These are phyloP conservation scores for Myocastor coypus DNA, from an alignment of 2,113 vertebrate genomes.

Conservation along the genomic window DNA sequence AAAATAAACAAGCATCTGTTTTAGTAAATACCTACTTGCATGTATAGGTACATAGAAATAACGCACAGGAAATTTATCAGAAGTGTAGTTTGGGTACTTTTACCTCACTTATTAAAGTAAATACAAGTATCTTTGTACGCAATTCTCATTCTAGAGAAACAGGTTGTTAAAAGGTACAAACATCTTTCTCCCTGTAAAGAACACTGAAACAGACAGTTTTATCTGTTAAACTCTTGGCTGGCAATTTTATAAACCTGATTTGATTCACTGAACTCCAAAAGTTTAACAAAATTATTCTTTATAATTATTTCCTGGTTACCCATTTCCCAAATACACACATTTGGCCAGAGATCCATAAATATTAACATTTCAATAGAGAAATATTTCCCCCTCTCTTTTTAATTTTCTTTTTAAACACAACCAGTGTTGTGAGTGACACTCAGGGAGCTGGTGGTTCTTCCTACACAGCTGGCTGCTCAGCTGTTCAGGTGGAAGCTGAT, in stretches of 20 bases:
- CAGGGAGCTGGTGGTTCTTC: too few species aligned
- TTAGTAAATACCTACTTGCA: constrained; percentile 3
- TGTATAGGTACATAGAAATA: not conserved
- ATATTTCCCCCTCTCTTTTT: constrained; percentile 11
- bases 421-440: too few species aligned
- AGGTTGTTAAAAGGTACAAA: constrained; percentile 54
- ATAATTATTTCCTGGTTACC: constrained; percentile 41
- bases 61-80: constrained; percentile 26
- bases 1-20: constrained; percentile 31
- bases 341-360: constrained; percentile 73
- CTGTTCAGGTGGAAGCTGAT: too few species aligned
- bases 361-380: constrained; percentile 72
- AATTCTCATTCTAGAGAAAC: constrained; percentile 55
- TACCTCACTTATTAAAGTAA: constrained; percentile 61
- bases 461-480: too few species aligned
- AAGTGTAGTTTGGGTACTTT: constrained; percentile 67
- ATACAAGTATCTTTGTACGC: constrained; percentile 51
- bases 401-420: too few species aligned
- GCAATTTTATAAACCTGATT: constrained; percentile 68
- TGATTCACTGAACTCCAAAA: constrained; percentile 63
- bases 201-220: constrained; percentile 31
- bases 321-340: constrained; percentile 71
- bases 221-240: constrained; percentile 45
- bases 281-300: constrained; percentile 73
- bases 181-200: constrained; percentile 38